Percentiles rank a stretch among this genome's conserved stretches.
These are phyloP conservation scores for Ooceraea biroi DNA, from an alignment of 1,140 invertebrate genomes.

Conservation along the genomic window DNA sequence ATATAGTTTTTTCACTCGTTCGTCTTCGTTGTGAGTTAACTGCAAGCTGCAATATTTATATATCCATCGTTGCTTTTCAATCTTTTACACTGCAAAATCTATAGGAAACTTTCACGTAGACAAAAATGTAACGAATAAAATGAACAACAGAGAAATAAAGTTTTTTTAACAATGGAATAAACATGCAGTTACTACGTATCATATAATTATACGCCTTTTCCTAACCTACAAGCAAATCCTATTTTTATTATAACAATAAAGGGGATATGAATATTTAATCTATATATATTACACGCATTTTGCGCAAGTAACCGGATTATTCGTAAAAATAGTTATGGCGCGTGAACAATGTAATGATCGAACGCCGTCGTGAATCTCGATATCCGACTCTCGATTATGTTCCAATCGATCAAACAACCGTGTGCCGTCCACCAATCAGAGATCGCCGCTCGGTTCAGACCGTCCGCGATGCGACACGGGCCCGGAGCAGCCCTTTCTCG, in stretches of 20 bases:
- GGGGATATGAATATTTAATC: no score
- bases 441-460: neutral
- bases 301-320: no score
- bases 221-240: no score
- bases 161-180: conserved; percentile 11
- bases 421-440: neutral
- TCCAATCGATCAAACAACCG: conserved; percentile 1
- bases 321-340: no score
- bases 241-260: no score
- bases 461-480: neutral
- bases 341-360: no score
- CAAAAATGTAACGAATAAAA: neutral
- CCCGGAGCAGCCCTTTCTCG: no score
- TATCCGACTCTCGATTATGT: neutral
- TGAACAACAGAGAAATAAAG: conserved; percentile 12
- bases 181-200: neutral
- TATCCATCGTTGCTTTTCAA: neutral
- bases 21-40: neutral
- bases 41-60: neutral
- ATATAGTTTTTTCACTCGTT: no score
- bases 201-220: no score
- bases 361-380: neutral
- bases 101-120: neutral
- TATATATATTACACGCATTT: no score
- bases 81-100: neutral